These are phyloP conservation scores for Epizoanthus illoricatus DNA, from an alignment of 92 coral and sea anemone species.

Conservation along the genomic window DNA sequence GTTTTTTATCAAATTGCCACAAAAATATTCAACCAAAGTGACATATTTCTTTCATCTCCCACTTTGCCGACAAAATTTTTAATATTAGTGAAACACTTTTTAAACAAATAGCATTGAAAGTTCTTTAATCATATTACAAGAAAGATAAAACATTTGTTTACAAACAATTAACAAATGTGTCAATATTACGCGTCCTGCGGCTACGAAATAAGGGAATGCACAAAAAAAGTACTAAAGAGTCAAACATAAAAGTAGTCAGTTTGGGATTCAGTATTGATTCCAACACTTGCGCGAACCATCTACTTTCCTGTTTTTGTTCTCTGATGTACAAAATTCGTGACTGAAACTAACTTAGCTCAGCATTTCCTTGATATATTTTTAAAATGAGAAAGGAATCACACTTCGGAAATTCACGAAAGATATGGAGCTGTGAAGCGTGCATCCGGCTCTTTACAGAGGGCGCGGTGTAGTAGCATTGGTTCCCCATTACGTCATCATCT, in stretches of 20 bases:
- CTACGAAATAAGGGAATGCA: not conserved
- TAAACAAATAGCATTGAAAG: not conserved
- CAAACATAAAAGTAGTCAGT: too few relatives aligned
- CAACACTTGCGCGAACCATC: not conserved
- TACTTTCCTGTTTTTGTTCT: not conserved
- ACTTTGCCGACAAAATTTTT: slow-evolving; percentile 3
- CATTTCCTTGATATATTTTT: too few relatives aligned
- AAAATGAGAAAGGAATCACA: too few relatives aligned
- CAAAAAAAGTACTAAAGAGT: too few relatives aligned
- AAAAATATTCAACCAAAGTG: not conserved
- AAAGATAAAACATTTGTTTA: not conserved
- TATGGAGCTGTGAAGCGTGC: not conserved
- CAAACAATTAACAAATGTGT: not conserved
- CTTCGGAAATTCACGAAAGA: not conserved
- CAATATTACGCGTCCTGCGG: not conserved
- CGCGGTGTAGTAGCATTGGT: slow-evolving; percentile 10
- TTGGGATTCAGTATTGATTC: too few relatives aligned
- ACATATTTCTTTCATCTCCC: slow-evolving; percentile 13
- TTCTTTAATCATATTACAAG: slow-evolving; percentile 7
- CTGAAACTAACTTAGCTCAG: not conserved
- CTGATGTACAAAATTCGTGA: not conserved
- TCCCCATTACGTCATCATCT: slow-evolving; percentile 28
- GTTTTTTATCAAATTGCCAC: not conserved
- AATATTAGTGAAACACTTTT: not conserved
- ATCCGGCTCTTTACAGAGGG: slow-evolving; percentile 19